Base-by-base conservation (phyloP, 2,797 vertebrate species). In the Siniperca obscura region DNA sequence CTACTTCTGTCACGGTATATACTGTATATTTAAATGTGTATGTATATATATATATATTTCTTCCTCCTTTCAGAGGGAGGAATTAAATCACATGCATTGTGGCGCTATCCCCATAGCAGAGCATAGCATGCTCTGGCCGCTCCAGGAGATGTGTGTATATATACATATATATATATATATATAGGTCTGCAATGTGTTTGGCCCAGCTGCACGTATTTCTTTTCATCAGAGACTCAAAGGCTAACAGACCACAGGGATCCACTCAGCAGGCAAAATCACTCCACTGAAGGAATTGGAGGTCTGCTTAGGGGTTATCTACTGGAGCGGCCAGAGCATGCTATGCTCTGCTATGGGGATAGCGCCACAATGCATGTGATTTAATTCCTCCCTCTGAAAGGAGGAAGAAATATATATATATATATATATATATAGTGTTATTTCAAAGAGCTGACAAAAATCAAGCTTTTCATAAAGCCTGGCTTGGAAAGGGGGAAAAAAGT, bases 221-320 rank as follows among this genome's bases (percentile, higher is more conserved):
- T 86, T 90, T 86, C 83, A 89, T 30, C 69, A 87, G 70, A 40
- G 60, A 81, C 85, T 91, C 81, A 87, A 82, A 90, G 84, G 76
- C 76, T 71, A 70, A 82, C 27, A 13, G 83, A 81, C 76, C 78
- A 65, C 67, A 67, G 85, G 77, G 71, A 84, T 76, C 74, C 83
- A 81, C 84, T 80, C 84, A 77, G 84, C 53, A 52, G 81, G 81
- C 19, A 22, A 89, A 90, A 87, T 91, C 85, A 74, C 81, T 89
- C 74, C 65, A 83, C 75, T 70, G 71, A 83, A 64, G 71, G 55
- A 70, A 74, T 12, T 5, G 55, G 30, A 71, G 72, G 72, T 73
- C 44, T 81, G 66, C 60, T 68, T 40, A 14, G 61, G 75, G 86
- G 85, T 86, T 90, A 88, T 91, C 76, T 87, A 68, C 70, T 79